Evolutionary conservation across 2,888 invertebrate genomes (phyloP).

Genomic region (Sicus ferrugineus): DNA sequence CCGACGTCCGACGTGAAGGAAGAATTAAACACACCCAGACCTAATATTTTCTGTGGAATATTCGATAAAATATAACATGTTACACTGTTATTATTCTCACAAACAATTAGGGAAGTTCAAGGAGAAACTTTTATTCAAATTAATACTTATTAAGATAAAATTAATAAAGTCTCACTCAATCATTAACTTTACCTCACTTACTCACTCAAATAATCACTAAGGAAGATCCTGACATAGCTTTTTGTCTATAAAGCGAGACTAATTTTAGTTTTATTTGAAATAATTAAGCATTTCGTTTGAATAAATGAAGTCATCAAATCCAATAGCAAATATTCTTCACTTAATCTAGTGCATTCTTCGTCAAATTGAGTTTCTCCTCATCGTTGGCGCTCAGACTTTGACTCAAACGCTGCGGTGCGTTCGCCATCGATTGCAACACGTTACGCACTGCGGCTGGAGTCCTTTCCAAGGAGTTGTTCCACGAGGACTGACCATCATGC

Average conservation of each 20-base stretch:
- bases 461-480: conserved; percentile 55
- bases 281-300: neutral
- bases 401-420: conserved; percentile 52
- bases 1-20: no score
- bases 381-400: conserved; percentile 43
- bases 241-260: neutral
- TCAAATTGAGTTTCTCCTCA: conserved; percentile 61
- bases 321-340: neutral
- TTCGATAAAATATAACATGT: no score
- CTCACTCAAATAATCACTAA: neutral
- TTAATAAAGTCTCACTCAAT: no score
- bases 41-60: no score
- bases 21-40: no score
- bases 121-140: no score
- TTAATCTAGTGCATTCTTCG: conserved; percentile 54
- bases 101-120: no score
- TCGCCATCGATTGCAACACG: conserved; percentile 55
- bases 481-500: conserved; percentile 43
- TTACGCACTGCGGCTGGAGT: conserved; percentile 56
- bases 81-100: no score
- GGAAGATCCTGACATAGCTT: neutral
- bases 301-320: no score
- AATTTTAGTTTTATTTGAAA: neutral
- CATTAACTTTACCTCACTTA: no score
- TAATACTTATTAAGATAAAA: no score